These are phyloP conservation scores for Aleiodes testaceus DNA, from an alignment of 2,888 invertebrate genomes.

Conservation along the genomic window DNA sequence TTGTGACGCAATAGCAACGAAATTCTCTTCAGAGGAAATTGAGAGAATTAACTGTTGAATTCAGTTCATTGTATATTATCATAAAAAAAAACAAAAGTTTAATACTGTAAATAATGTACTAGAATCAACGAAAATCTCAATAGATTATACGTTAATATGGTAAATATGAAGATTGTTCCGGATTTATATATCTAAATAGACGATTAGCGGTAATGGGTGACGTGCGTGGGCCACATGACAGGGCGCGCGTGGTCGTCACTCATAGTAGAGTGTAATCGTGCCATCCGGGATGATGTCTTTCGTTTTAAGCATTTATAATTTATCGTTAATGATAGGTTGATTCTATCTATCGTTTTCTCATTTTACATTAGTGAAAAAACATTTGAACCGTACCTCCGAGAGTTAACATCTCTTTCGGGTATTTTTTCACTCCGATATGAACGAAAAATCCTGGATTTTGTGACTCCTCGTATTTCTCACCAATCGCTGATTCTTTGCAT, in stretches of 20 bases:
- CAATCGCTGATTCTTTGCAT: background rate
- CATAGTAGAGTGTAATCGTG: conserved; percentile 60
- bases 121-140: conserved; percentile 7
- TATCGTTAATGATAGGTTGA: background rate
- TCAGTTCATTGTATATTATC: background rate
- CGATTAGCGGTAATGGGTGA: conserved; percentile 62
- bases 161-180: conserved; percentile 33
- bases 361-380: too few relatives aligned
- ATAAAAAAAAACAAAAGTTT: background rate
- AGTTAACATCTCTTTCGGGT: too few relatives aligned
- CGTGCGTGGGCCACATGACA: conserved; percentile 63
- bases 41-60: too few relatives aligned
- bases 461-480: too few relatives aligned
- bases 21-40: background rate
- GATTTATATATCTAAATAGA: conserved; percentile 54
- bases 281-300: conserved; percentile 59
- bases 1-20: background rate
- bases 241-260: conserved; percentile 65
- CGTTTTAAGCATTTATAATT: background rate
- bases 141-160: conserved; percentile 22
- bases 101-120: conserved; percentile 17
- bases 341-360: background rate
- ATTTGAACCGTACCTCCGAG: too few relatives aligned
- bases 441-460: too few relatives aligned
- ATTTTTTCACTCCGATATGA: too few relatives aligned